These are phyloP conservation scores for Luperina testacea DNA, from an alignment of 2,888 invertebrate species.

Conservation along the genomic window DNA sequence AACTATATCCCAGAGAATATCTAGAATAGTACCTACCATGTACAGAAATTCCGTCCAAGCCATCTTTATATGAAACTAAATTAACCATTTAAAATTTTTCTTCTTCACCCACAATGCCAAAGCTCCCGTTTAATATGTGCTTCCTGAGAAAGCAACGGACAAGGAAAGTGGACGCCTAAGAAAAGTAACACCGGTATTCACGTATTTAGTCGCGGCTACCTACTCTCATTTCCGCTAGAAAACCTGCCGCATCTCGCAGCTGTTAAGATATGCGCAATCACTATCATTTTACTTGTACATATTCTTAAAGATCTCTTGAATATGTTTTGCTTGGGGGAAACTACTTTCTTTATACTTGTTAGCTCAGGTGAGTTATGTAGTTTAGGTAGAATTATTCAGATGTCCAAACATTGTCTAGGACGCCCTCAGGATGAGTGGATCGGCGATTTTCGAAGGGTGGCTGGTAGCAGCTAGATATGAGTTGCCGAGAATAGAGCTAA, in stretches of 20 bases:
- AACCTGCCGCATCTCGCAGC: slow-evolving; percentile 65
- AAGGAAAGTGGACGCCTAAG: slow-evolving; percentile 55
- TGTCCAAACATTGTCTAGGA: not conserved
- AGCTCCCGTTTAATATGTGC: slow-evolving; percentile 38
- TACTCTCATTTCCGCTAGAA: slow-evolving; percentile 75
- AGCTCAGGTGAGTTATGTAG: not conserved
- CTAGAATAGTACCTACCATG: not conserved
- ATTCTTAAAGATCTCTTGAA: slow-evolving; percentile 23
- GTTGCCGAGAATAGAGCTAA: too few relatives aligned
- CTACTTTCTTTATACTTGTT: not conserved
- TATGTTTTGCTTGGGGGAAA: not conserved
- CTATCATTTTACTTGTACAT: slow-evolving; percentile 46
- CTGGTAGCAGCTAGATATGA: too few relatives aligned
- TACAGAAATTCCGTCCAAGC: not conserved
- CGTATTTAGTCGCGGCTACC: slow-evolving; percentile 55
- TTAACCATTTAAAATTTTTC: slow-evolving; percentile 16
- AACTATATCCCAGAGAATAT: not conserved
- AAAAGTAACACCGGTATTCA: slow-evolving; percentile 56
- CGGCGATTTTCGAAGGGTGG: too few relatives aligned
- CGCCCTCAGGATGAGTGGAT: too few relatives aligned
- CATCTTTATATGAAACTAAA: not conserved
- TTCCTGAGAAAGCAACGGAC: slow-evolving; percentile 59
- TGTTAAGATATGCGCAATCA: slow-evolving; percentile 52
- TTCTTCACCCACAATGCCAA: slow-evolving; percentile 29
- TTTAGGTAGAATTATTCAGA: not conserved